phyloP scores from a whole-genome alignment of 2,888 invertebrate genomes.

The Lithophane ornitopus region DNA sequence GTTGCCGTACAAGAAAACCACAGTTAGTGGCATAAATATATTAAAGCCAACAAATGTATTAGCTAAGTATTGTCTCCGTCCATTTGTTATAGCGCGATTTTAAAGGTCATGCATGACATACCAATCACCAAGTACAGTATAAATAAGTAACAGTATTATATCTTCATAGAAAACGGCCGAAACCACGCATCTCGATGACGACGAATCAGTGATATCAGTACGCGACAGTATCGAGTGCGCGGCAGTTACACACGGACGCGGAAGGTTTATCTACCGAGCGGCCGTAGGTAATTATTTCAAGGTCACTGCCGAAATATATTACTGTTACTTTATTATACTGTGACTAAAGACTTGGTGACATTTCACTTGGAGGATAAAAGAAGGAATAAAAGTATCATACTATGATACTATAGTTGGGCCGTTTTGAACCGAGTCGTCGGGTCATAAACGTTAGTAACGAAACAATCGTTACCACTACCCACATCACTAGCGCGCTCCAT shows the following conservation, averaged over 20 bases:
- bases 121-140: background rate
- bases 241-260: too few relatives aligned
- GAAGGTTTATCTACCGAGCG: too few relatives aligned
- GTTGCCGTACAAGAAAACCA: conserved; percentile 21
- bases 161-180: too few relatives aligned
- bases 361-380: background rate
- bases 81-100: conserved; percentile 29
- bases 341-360: background rate
- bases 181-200: too few relatives aligned
- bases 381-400: background rate
- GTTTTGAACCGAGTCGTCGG: background rate
- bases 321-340: too few relatives aligned
- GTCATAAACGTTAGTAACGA: conserved; percentile 2
- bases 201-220: too few relatives aligned
- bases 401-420: background rate
- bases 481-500: background rate
- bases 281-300: too few relatives aligned
- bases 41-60: conserved; percentile 42
- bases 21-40: conserved; percentile 23
- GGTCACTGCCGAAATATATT: too few relatives aligned
- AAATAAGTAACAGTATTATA: too few relatives aligned
- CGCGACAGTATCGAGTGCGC: too few relatives aligned
- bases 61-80: conserved; percentile 47
- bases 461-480: background rate
- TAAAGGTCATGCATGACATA: background rate